Evolutionary conservation across 2,888 invertebrate species (phyloP), one percentile per base, ranked within the genome.

Genomic region (Toxonevra muliebris): DNA sequence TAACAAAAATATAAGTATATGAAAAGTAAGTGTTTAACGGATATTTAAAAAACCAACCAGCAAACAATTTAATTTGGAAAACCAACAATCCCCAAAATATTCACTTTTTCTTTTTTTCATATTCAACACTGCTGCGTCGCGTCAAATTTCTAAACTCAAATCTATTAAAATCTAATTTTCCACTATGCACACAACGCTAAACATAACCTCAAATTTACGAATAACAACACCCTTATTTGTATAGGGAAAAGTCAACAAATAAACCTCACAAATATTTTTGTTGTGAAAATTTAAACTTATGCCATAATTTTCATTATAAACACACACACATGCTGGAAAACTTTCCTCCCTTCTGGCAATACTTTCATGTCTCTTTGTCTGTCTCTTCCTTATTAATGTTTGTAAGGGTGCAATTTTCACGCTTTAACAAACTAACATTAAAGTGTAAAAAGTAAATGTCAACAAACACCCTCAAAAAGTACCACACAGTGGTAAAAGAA

Each of bases 81-180:
- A 30, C 7, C 7, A 30, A 30, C 7, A 30, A 30, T 30, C 7
- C 30, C 30, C n/a, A n/a, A 30, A 30, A 30, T 30, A 30, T 7
- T 7, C 3, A 30, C 30, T 30, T 30, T 30, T 30, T 30, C 30
- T 30, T 7, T 30, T 30, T 30, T 30, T 30, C 30, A 30, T n/a
- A 30, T 30, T 7, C 30, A 30, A 30, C 30, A 30, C 7, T 30
- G 30, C 30, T 30, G 30, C 30, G n/a, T n/a, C 48, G n/a, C 48
- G 11, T 48, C 11, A 48, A 48, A 30, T 30, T n/a, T n/a, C n/a
- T 30, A 48, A 48, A 48, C 11, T 15, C 11, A 15, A 13, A 4
- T 15, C 50, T 59, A 65, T 59, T 65, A 59, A 65, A 65, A 65
- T 42, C 42, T 20, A 65, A 65, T 65, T 65, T 65, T 42, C 41